phyloP scores from a whole-genome alignment of 2,113 vertebrate species.

The western clawed frog (Xenopus tropicalis) region DNA sequence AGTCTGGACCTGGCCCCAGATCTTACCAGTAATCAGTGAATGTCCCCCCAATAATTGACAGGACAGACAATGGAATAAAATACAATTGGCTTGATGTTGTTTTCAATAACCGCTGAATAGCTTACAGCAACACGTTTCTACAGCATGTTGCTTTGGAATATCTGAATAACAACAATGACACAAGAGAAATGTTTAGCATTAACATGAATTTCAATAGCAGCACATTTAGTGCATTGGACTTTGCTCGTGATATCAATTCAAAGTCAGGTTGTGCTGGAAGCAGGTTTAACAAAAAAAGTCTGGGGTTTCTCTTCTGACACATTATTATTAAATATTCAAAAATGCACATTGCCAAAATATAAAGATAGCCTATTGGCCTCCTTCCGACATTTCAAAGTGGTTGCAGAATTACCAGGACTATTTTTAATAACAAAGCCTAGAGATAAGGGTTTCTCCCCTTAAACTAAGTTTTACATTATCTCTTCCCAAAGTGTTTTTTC shows the following conservation, averaged over 20 bases:
- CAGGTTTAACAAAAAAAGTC: conserved; percentile 8
- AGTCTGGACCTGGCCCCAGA: too few relatives aligned
- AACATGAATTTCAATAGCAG: neutral
- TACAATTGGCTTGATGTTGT: too few relatives aligned
- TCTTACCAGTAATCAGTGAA: too few relatives aligned
- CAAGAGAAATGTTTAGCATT: too few relatives aligned
- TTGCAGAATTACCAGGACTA: conserved; percentile 32
- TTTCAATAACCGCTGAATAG: too few relatives aligned
- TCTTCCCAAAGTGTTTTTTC: neutral
- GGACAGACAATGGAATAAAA: too few relatives aligned
- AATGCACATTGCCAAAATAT: conserved; percentile 22
- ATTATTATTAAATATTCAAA: conserved; percentile 37
- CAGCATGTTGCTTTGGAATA: too few relatives aligned
- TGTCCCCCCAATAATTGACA: too few relatives aligned
- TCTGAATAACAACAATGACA: too few relatives aligned
- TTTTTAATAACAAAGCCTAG: conserved; percentile 37
- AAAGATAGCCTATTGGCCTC: conserved; percentile 36
- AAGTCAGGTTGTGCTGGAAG: conserved; percentile 2
- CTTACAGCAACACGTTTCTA: too few relatives aligned
- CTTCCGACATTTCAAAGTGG: conserved; percentile 14
- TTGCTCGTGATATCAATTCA: neutral
- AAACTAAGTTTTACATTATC: conserved; percentile 11
- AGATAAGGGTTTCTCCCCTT: conserved; percentile 29
- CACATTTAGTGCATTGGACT: neutral
- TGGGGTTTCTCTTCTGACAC: conserved; percentile 17